A percentile compares a stretch with the other conserved stretches of the same genome.
phyloP scores from a whole-genome alignment of 1,140 invertebrate genomes.

The Andrena cerasifolii region DNA sequence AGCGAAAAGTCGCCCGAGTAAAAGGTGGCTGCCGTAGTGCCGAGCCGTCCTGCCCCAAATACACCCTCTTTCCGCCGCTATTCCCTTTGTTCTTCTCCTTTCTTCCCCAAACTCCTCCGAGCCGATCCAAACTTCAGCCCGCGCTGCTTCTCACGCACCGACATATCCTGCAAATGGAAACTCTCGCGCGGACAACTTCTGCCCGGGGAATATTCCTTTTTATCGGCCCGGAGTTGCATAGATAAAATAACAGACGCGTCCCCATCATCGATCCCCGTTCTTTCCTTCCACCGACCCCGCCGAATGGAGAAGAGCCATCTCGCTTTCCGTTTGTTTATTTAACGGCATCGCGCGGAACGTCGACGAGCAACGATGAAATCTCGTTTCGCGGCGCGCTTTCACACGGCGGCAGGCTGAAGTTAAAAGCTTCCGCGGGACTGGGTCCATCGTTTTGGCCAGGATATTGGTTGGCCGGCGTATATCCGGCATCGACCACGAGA shows the following conservation, averaged over 20 bases:
- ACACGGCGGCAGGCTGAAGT: conserved; percentile 38
- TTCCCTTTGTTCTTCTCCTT: not conserved
- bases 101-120: not conserved
- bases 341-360: conserved; percentile 10
- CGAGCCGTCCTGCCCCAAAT: conserved; percentile 3
- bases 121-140: not conserved
- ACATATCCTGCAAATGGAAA: not conserved
- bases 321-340: conserved; percentile 31
- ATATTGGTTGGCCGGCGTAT: conserved; percentile 63
- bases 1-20: conserved; percentile 27
- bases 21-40: conserved; percentile 8
- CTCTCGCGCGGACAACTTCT: too few species aligned
- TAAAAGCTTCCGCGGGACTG: conserved; percentile 52
- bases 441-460: conserved; percentile 59
- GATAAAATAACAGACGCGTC: not conserved
- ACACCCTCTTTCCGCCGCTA: not conserved
- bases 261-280: not conserved
- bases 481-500: conserved; percentile 42
- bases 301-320: conserved; percentile 16
- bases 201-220: not conserved
- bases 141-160: not conserved
- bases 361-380: conserved; percentile 35
- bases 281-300: not conserved
- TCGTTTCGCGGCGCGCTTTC: conserved; percentile 57
- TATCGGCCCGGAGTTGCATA: not conserved